Evolutionary conservation across 1,140 invertebrate species (phyloP).

Genomic region (Venturia canescens): DNA sequence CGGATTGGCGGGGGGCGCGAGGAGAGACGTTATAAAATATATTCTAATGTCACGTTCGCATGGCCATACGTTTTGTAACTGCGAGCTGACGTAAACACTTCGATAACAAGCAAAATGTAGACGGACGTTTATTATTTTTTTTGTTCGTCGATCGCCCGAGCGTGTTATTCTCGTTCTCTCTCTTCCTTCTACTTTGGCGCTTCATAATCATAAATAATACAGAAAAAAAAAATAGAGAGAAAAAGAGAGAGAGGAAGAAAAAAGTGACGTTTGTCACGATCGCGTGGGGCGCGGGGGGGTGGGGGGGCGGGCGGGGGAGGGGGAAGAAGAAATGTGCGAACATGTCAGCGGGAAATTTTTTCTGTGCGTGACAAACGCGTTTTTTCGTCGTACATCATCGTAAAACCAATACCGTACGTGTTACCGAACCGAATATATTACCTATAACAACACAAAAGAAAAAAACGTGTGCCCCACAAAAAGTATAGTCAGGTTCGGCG

Average conservation of each 20-base stretch:
- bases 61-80: constrained; percentile 23
- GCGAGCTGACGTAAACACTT: constrained; percentile 52
- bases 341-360: constrained; percentile 32
- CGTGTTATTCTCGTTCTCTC: constrained; percentile 25
- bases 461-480: not conserved
- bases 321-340: not conserved
- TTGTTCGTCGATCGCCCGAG: not conserved
- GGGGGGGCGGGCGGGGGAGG: not conserved
- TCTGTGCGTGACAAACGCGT: constrained; percentile 38
- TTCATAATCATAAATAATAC: not conserved
- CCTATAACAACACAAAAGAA: not conserved
- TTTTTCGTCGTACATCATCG: constrained; percentile 27
- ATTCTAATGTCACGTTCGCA: constrained; percentile 21
- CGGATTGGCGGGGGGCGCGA: constrained; percentile 2
- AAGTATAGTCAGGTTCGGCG: not conserved
- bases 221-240: not conserved
- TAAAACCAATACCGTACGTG: constrained; percentile 20
- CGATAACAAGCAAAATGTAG: constrained; percentile 62
- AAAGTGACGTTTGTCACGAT: constrained; percentile 40
- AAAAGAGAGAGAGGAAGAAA: not conserved
- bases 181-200: not conserved
- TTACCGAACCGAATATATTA: constrained; percentile 2
- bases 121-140: constrained; percentile 44
- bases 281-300: not conserved
- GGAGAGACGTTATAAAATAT: not conserved